A percentile compares a stretch with the other conserved stretches of the same genome.
Conservation (phyloP, 2,797 vertebrate genomes). For the Sebastes reedi region DNA sequence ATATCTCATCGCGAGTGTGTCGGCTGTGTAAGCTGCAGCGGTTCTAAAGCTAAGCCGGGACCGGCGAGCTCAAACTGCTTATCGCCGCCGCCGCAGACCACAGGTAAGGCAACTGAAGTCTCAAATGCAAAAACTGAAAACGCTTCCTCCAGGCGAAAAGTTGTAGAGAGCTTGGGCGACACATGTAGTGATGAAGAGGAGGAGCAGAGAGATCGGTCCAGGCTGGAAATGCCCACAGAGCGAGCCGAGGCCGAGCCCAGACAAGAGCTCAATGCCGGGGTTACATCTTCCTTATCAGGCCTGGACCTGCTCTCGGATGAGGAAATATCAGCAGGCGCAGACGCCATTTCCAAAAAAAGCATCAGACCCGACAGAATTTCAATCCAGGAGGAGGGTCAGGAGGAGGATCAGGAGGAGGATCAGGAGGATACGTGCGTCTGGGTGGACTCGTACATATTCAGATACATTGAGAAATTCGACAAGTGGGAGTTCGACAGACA, state of each 20-base stretch:
- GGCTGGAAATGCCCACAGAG: not conserved
- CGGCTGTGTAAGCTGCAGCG: constrained; percentile 6
- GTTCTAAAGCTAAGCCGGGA: constrained; percentile 19
- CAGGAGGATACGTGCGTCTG: constrained; percentile 7
- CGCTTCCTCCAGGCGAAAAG: not conserved
- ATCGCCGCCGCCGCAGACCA: constrained; percentile 23
- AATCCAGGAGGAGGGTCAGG: too few relatives aligned
- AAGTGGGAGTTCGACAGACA: not conserved
- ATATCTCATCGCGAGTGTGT: constrained; percentile 19
- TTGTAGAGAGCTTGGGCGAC: not conserved
- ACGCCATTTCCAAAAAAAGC: too few relatives aligned
- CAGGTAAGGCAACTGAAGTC: constrained; percentile 26
- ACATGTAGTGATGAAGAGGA: not conserved
- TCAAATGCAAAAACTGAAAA: constrained; percentile 27
- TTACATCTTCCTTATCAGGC: constrained; percentile 14
- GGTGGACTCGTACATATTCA: constrained; percentile 36
- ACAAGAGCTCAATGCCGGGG: not conserved
- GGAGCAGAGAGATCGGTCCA: not conserved
- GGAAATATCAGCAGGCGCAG: not conserved
- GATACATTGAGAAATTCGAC: constrained; percentile 37
- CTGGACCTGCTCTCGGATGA: not conserved
- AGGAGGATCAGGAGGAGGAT: not conserved
- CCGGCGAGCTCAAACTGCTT: not conserved
- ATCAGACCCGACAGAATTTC: too few relatives aligned
- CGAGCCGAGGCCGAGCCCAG: not conserved